Conservation (phyloP, 2,113 vertebrate genomes). For the Pollimyrus isidori region DNA sequence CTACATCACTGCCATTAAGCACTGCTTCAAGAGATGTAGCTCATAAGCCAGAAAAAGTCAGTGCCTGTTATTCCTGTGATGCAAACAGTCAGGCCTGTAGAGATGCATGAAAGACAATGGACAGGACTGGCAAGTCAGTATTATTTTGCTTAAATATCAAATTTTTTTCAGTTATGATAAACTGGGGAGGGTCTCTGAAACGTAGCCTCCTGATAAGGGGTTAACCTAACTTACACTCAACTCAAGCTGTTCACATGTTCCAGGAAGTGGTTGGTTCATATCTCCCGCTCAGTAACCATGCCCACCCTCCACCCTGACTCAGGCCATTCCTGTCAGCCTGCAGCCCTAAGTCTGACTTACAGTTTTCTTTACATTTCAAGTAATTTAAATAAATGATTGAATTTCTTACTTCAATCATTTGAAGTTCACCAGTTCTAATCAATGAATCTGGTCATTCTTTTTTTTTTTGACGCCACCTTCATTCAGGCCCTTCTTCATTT, state of each 20-base stretch:
- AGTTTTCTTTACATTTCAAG: neutral
- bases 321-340: neutral
- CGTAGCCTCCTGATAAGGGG: neutral
- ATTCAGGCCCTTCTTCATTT: neutral
- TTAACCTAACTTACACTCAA: neutral
- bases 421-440: neutral
- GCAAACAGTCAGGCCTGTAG: neutral
- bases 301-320: neutral
- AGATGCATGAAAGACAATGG: neutral
- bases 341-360: too few species aligned
- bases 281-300: neutral
- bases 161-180: neutral
- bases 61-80: neutral
- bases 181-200: neutral
- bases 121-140: neutral
- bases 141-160: neutral
- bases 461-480: neutral
- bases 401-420: neutral
- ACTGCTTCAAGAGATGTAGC: neutral
- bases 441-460: neutral
- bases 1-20: neutral
- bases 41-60: neutral
- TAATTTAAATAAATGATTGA: neutral
- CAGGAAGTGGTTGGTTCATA: constrained; percentile 11
- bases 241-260: neutral